phyloP scores from a whole-genome alignment of 1,140 invertebrate species.

The Hermetia illucens region DNA sequence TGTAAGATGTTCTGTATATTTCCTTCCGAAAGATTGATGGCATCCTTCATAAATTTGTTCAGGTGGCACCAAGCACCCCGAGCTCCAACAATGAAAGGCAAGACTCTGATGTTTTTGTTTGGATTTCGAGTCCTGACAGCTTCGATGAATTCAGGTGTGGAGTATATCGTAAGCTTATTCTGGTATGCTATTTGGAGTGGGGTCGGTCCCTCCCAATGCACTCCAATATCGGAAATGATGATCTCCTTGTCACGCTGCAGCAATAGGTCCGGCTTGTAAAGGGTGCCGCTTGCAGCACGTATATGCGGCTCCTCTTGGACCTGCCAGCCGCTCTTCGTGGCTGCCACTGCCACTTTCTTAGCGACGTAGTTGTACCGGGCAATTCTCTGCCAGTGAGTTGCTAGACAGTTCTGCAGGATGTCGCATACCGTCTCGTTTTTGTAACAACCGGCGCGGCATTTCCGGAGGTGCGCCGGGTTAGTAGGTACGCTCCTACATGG shows the following conservation, averaged over 20 bases:
- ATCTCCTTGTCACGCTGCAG: neutral
- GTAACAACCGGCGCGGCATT: neutral
- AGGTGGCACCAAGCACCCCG: neutral
- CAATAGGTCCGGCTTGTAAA: neutral
- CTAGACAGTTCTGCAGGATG: neutral
- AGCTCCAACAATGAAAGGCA: neutral
- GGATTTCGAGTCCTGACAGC: neutral
- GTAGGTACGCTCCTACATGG: neutral
- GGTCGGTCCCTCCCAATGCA: neutral
- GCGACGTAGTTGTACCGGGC: neutral
- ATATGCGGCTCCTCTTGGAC: neutral
- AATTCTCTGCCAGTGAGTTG: neutral
- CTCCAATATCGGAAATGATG: neutral
- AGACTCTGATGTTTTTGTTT: neutral
- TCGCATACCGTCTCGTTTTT: neutral
- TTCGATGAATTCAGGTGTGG: neutral
- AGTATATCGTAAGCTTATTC: neutral
- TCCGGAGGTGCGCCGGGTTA: neutral
- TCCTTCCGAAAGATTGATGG: neutral
- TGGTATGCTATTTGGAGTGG: neutral
- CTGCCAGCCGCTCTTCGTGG: neutral
- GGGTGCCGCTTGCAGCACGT: neutral
- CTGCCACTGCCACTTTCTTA: neutral
- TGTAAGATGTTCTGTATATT: neutral
- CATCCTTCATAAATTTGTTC: neutral